phyloP scores from a whole-genome alignment of 2,113 vertebrate genomes.

The Xenopus laevis region DNA sequence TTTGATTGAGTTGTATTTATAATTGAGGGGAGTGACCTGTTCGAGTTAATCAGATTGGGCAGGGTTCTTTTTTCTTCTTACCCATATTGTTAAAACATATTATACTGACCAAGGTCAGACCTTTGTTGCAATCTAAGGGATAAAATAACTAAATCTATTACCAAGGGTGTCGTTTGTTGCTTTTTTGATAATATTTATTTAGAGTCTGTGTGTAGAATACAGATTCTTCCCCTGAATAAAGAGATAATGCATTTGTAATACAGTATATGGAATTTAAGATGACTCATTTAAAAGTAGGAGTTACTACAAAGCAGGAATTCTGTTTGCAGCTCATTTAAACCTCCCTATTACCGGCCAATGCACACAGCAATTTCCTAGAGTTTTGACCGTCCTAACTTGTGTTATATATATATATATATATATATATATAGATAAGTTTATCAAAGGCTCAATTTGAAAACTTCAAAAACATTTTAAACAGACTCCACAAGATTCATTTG shows the following conservation, averaged over 20 bases:
- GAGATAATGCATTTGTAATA: background rate
- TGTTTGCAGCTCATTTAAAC: conserved; percentile 54
- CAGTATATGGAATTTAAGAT: background rate
- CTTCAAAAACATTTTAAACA: conserved; percentile 72
- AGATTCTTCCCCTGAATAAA: background rate
- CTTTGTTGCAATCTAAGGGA: too few species aligned
- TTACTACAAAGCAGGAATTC: conserved; percentile 38
- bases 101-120: too few species aligned
- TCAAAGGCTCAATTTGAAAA: conserved; percentile 61
- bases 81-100: too few species aligned
- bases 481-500: conserved; percentile 62
- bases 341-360: conserved; percentile 54
- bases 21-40: too few species aligned
- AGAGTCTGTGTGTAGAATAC: background rate
- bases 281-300: conserved; percentile 23
- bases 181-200: too few species aligned
- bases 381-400: too few species aligned
- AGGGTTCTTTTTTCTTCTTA: too few species aligned
- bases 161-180: too few species aligned
- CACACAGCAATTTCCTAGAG: conserved; percentile 55
- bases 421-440: conserved; percentile 60
- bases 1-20: too few species aligned
- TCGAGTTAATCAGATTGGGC: too few species aligned
- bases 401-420: too few species aligned
- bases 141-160: too few species aligned